phyloP scores from a whole-genome alignment of 30 jellyfish, hydroid and myxozoan species.

The Cassiopea xamachana region DNA sequence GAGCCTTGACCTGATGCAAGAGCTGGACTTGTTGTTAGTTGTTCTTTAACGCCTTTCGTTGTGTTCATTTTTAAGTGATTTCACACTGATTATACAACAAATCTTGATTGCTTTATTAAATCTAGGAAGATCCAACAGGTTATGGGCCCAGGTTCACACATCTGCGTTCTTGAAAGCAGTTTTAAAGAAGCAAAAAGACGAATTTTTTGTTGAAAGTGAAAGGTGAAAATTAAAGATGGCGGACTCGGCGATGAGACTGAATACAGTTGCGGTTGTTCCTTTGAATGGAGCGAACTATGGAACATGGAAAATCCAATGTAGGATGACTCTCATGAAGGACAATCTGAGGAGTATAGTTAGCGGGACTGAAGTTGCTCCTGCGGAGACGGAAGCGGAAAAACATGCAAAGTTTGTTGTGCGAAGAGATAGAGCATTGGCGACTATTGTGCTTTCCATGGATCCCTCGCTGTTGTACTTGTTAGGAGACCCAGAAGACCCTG shows the following conservation, averaged over 20 bases:
- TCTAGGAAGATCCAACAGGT: background rate
- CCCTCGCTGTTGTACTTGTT: conserved; percentile 47
- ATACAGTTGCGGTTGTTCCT: conserved; percentile 35
- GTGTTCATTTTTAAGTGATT: too few relatives aligned
- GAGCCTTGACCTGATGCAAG: too few relatives aligned
- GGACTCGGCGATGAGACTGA: conserved; percentile 40
- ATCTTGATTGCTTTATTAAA: too few relatives aligned
- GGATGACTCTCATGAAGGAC: conserved; percentile 52
- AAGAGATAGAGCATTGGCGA: conserved; percentile 61
- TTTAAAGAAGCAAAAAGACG: background rate
- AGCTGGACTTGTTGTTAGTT: too few relatives aligned
- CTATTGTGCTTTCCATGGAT: conserved; percentile 51
- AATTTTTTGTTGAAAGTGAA: too few relatives aligned
- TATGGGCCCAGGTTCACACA: conserved; percentile 38
- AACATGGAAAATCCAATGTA: conserved; percentile 67
- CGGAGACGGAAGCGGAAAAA: conserved; percentile 17
- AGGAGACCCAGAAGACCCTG: conserved; percentile 82
- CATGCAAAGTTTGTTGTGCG: conserved; percentile 31
- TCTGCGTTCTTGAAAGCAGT: background rate
- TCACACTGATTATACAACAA: too few relatives aligned
- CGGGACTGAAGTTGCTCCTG: conserved; percentile 52
- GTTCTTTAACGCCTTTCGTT: too few relatives aligned
- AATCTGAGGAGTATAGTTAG: conserved; percentile 59
- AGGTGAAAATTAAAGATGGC: background rate
- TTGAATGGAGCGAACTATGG: conserved; percentile 36